Base-by-base conservation (phyloP, 2,797 vertebrate species). In the Oophaga sylvatica region DNA sequence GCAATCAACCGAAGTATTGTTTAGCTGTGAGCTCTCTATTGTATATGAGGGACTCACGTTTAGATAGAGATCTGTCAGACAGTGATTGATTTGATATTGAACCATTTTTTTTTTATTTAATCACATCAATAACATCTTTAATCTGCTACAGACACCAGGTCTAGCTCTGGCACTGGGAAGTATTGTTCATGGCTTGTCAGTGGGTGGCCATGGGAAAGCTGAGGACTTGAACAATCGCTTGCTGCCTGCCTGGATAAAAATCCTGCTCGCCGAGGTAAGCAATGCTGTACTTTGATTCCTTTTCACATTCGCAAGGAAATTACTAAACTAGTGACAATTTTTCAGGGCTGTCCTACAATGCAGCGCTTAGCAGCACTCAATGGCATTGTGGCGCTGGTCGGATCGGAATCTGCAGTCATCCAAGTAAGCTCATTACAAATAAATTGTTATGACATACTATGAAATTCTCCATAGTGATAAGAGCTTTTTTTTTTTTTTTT, bases 301-400 rank as follows among this genome's bases (percentile, higher is more conserved):
- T 70, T 10, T 45, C 71, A 48, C 19, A 0, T 12, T 9, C 41
- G 41, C 3, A n/a, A 12, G 7, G 31, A 15, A 76, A 85, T 56
- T 56, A 5, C 17, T 62, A 1, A 53, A 45, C 56, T 67, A 56
- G 3, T 29, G 17, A 15, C 1, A 26, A 56, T 11, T 71, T 95
- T 95, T 79, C 90, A 99, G 98, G 96, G 96, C 2, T 95, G 97
- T 92, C 96, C 98, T 45, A 99, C 98, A 7, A 98, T 98, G 97
- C 97, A 98, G 88, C 95, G 97, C n/a, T 94, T 99, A 90, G 96
- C 98, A 68, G 97, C 98, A 15, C 91, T 97, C 70, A 97, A 93
- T 81, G 98, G 98, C 4, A 93, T 98, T 89, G 96, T 99, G 80
- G 96, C 97, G 9, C 84, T 97, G 81, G 96, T 97, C 26, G 98